Evolutionary conservation across 2,113 vertebrate genomes (phyloP), one percentile per base, ranked within the genome.

Genomic region (Corythornis cristatus): DNA sequence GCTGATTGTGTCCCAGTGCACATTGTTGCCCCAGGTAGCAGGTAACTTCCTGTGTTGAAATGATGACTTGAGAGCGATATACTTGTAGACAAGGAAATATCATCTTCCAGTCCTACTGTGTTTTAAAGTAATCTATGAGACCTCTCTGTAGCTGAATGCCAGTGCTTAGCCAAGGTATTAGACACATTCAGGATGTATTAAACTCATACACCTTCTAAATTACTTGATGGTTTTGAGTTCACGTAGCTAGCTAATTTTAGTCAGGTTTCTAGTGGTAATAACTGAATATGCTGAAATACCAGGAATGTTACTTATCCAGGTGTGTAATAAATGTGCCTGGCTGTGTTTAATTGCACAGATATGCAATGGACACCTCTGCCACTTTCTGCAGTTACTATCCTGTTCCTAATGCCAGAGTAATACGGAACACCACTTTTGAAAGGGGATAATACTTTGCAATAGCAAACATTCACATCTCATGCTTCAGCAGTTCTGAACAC

Each of bases 41-140:
- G 83, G 29, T 89, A 73, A 95, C 93, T 97, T 97, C 97, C 95
- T 96, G 95, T 83, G 92, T 87, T 96, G 95, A 96, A 94, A 91
- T 0, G 66, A 70, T 80, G 94, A 89, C 93, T 92, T 51, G 92
- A 74, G 92, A 88, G 20, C 0, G 62, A 96, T 97, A 96, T 33
- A 90, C 92, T 51, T 4, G 12, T 18, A 37, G 89, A 90, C 93
- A 83, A 96, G 95, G 96, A 97, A 97, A 83, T 96, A 97, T 90
- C 97, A 48, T 62, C 95, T 97, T 97, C 94, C 96, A 76, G 70
- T 40, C 88, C 94, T 92, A 73, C 92, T 90, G 33, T 81, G 66
- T 81, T 89, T 96, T 86, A 42, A 76, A 85, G 94, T 51, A 77
- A 93, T 70, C 66, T 71, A 19, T 28, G 89, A 96, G 92, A 90